Evolutionary conservation across 2,797 vertebrate genomes (phyloP), one percentile per base, ranked within the genome.

Genomic region (Anguilla anguilla): DNA sequence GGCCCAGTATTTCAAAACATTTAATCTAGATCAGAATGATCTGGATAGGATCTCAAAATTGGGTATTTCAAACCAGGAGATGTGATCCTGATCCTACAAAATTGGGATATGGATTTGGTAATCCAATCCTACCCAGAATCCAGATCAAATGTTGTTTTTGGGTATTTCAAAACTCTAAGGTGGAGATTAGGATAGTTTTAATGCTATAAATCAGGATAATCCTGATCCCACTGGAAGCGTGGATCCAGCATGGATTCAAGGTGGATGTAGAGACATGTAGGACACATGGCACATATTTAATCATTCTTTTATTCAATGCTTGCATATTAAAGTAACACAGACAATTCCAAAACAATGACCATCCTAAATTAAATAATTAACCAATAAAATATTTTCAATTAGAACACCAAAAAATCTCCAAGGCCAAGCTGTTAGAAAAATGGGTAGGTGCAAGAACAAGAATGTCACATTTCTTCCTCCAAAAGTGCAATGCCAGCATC

Each of bases 31-130:
- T 64, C 61, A 64, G 19, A 64, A 64, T n/a, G 6, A 64, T 64
- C 61, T 25, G 61, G 3, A 64, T 64, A 64, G 61, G 61, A 64
- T 64, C 19, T 64, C 61, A 64, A 25, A 64, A 25, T 64, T 25
- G 61, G 61, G 22, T 64, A 64, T 64, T 64, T 64, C 61, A 64
- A 64, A 88, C 43, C 0, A 95, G 87, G 85, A 93, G 31, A 84
- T 43, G 39, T 43, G 43, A 46, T 46, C 43, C 43, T 46, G 43
- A 46, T 46, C 43, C 43, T 46, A 46, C 59, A 43, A 43, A 43
- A 46, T 46, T 46, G 43, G 4, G 43, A 46, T 46, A 46, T 46
- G 43, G 43, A 46, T 46, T 46, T 46, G 43, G 43, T 46, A 46
- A 6, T 46, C 43, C 43, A 46, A 46, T 46, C 43, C 43, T 46